A percentile compares a stretch with the other conserved stretches of the same genome.
Evolutionary conservation across 2,888 invertebrate species (phyloP).

Genomic region (Nephrotoma flavescens): DNA sequence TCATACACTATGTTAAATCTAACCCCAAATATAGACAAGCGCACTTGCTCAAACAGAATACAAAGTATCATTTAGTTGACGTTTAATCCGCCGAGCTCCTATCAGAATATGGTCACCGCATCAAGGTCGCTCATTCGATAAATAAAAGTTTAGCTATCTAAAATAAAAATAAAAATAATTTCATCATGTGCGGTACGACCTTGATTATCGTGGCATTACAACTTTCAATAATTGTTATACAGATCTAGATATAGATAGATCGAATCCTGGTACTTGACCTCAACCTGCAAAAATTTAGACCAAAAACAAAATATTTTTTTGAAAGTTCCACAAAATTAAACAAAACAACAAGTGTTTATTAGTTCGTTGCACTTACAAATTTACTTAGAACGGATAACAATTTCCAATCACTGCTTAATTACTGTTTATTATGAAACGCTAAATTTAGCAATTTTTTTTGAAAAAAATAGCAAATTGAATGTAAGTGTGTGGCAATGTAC

Average conservation of each 20-base stretch:
- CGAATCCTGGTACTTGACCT: background rate
- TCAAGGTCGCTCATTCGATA: background rate
- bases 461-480: background rate
- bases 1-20: too few species aligned
- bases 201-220: background rate
- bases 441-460: background rate
- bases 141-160: background rate
- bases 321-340: background rate
- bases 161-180: background rate
- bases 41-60: background rate
- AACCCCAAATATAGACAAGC: too few species aligned
- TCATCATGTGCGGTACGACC: background rate
- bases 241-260: background rate
- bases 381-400: background rate
- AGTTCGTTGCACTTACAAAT: background rate
- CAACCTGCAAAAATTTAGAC: background rate
- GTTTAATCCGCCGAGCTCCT: background rate
- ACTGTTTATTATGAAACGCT: background rate
- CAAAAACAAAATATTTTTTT: background rate
- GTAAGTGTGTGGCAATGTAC: background rate
- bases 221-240: background rate
- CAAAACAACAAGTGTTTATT: background rate
- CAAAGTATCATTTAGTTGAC: background rate
- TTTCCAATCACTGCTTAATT: background rate
- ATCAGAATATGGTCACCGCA: background rate